Evolutionary conservation across 2,888 invertebrate species (phyloP), one percentile per base, ranked within the genome.

Genomic region (Aphodius sticticus): DNA sequence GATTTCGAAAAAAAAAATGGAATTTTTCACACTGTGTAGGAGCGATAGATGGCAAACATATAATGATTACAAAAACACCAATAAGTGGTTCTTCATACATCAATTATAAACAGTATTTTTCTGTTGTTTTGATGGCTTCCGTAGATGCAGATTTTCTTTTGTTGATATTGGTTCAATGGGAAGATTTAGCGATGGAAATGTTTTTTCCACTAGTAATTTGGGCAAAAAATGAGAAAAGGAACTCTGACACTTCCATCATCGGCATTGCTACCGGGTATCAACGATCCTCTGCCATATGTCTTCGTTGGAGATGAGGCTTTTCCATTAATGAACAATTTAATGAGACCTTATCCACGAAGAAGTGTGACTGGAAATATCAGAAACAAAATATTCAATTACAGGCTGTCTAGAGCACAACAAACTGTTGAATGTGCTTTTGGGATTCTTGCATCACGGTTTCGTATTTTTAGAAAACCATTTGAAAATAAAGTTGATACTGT

Each of bases 21-120:
- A 82, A 86, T 77, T 83, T 86, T 77, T 82, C 81, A 75, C 82
- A 86, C 81, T 85, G 84, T 77, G 69, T 85, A 14, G 85, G 85
- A 6, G 80, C 84, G 12, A 78, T 84, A 26, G 86, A 86, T 80
- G 85, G 85, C 9, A 86, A 86, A 81, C 86, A 86, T 81, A 81
- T 86, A 14, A 72, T 72, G 26, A 83, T 86, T 81, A 81, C 79
- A 80, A 84, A 85, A 82, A 85, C 85, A 78, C 71, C 75, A 77
- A 77, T 70, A 53, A 84, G 83, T 81, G 85, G 85, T 53, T 85
- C 84, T 70, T 85, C 84, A 70, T 86, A 82, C 79, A 85, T 82
- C 77, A 86, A 86, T 78, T 85, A 86, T 80, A 84, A 86, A 77
- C 81, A 85, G 76, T 78, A 81, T 79, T 85, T 83, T 80, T 84